Percentiles rank a stretch among this genome's conserved stretches.
Conservation (phyloP, 1,140 invertebrate genomes). For the Drosophila insularis region DNA sequence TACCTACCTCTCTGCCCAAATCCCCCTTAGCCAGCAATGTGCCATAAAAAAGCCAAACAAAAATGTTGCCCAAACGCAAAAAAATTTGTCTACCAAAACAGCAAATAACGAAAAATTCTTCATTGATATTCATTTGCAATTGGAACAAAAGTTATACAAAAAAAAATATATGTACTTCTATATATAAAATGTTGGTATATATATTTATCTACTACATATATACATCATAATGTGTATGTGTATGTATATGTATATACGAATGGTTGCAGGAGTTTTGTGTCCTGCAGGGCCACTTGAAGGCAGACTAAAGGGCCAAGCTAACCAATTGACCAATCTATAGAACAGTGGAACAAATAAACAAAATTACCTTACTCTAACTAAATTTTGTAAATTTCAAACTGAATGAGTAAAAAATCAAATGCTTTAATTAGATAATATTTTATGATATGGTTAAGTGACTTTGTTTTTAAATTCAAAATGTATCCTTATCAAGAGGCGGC, state of each 20-base stretch:
- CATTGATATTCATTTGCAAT: slow-evolving; percentile 51
- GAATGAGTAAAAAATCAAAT: not conserved
- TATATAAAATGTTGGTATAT: not conserved
- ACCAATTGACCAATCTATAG: slow-evolving; percentile 4
- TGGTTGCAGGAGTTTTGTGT: not conserved
- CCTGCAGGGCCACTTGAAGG: slow-evolving; percentile 14
- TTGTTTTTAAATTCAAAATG: too few relatives aligned
- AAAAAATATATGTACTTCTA: slow-evolving; percentile 20
- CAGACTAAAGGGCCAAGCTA: slow-evolving; percentile 5
- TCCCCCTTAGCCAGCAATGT: not conserved
- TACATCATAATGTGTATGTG: not conserved
- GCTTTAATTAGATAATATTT: not conserved
- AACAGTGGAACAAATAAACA: slow-evolving; percentile 2
- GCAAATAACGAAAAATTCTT: slow-evolving; percentile 33
- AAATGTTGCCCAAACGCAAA: not conserved
- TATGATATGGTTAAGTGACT: too few relatives aligned
- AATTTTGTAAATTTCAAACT: too few relatives aligned
- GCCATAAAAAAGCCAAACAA: slow-evolving; percentile 3
- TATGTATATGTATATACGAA: not conserved
- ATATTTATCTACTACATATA: slow-evolving; percentile 15
- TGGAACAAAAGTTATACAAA: slow-evolving; percentile 36
- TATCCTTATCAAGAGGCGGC: too few relatives aligned
- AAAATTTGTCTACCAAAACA: slow-evolving; percentile 16
- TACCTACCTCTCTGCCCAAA: not conserved
- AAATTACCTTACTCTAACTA: slow-evolving; percentile 1